Evolutionary conservation across 2,888 invertebrate species (phyloP).

Genomic region (Rhopalosiphum nymphaeae): DNA sequence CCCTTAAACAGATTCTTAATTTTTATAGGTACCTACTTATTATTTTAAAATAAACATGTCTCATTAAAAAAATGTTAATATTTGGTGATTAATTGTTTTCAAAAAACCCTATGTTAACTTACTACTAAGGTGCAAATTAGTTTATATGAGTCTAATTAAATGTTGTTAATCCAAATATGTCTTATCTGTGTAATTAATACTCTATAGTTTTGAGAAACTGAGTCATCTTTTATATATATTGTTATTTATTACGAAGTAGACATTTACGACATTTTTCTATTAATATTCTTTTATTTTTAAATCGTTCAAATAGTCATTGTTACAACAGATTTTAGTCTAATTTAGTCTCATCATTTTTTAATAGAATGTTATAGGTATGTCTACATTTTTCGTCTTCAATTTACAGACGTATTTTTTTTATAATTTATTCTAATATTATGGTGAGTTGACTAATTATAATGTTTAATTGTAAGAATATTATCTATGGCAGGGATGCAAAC

Average conservation of each 20-base stretch:
- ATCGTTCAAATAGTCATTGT: constrained; percentile 12
- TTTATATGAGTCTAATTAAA: not conserved
- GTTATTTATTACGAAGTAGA: constrained; percentile 43
- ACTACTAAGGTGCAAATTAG: not conserved
- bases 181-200: constrained; percentile 35
- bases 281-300: not conserved
- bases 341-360: not conserved
- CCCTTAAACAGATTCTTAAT: not conserved
- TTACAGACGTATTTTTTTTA: not conserved
- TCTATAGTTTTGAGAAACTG: constrained; percentile 28
- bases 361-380: not conserved
- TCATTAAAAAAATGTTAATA: not conserved
- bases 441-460: not conserved
- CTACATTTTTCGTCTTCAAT: not conserved
- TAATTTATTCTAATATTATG: not conserved
- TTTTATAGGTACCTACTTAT: not conserved
- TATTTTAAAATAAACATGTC: not conserved
- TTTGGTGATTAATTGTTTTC: not conserved
- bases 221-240: constrained; percentile 21
- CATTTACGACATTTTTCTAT: not conserved
- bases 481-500: no score
- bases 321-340: not conserved
- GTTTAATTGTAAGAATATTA: not conserved
- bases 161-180: not conserved
- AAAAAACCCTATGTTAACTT: not conserved